Evolutionary conservation across 2,797 vertebrate species (phyloP), one percentile per base, ranked within the genome.

Genomic region (Phrynocephalus vlangalii): DNA sequence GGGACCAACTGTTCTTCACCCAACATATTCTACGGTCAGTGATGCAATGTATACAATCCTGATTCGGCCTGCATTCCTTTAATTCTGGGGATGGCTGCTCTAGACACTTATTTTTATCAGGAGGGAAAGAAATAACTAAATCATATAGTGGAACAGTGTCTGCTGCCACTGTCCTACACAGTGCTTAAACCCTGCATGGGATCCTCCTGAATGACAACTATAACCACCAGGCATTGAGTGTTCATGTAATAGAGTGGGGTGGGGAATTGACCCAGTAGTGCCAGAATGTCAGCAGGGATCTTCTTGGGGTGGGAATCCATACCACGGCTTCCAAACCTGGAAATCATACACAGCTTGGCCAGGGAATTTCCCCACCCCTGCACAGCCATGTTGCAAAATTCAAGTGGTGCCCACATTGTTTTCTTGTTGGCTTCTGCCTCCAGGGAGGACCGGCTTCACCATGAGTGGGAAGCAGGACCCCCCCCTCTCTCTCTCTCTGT

Each of bases 111-210:
- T 88, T 82, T 88, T 85, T 82, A 85, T 85, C 87, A 56, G 16
- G 87, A 56, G 68, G 56, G 63, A 81, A 33, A 85, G 48, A 88
- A 88, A 85, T 88, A 88, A 26, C 71, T 68, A 70, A 75, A 82
- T 85, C 72, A 68, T 71, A 82, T 79, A 71, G 71, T 75, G 83
- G 71, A 88, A 88, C 78, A 76, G 76, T 77, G 52, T n/a, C 67
- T 68, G 33, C 66, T 68, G 16, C 85, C 87, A 75, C 83, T 79
- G 85, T 68, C 68, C 60, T 70, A 56, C 38, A 60, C 24, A 85
- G 48, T 52, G 26, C 30, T 56, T 78, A 67, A 60, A 67, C 24
- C 70, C 44, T 75, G 78, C 30, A 68, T 85, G 78, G 83, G 83
- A 79, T 75, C 70, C 26, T 88, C 56, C 48, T 70, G 78, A 52